Percentiles rank a stretch among this genome's conserved stretches.
Conservation (phyloP, 1,140 invertebrate species). For the Chironomus striatipennis region DNA sequence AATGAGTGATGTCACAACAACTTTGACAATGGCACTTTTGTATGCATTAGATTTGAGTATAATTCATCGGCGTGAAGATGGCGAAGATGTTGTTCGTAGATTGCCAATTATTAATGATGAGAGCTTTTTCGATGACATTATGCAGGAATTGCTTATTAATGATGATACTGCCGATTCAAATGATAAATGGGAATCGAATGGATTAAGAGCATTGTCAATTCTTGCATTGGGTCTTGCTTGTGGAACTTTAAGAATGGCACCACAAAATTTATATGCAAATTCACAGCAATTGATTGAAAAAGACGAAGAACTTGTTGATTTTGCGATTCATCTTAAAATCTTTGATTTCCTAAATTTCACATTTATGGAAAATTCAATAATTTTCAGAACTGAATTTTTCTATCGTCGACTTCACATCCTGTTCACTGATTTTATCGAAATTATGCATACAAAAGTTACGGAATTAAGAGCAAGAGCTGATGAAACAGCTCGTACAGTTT, state of each 20-base stretch:
- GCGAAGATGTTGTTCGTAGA: conserved; percentile 57
- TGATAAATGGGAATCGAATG: conserved; percentile 51
- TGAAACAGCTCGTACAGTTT: conserved; percentile 74
- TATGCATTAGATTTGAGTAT: conserved; percentile 79
- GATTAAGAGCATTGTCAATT: conserved; percentile 63
- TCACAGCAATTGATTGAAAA: conserved; percentile 48
- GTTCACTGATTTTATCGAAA: conserved; percentile 85
- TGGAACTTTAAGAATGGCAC: conserved; percentile 55
- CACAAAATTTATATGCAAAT: conserved; percentile 31
- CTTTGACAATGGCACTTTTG: conserved; percentile 71
- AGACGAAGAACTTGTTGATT: conserved; percentile 65
- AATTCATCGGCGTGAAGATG: conserved; percentile 53
- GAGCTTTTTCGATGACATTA: conserved; percentile 37
- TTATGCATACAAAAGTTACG: conserved; percentile 75
- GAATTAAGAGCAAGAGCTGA: conserved; percentile 76
- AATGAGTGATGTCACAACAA: conserved; percentile 67
- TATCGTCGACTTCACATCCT: conserved; percentile 73
- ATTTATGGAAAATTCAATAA: conserved; percentile 58
- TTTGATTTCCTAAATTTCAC: conserved; percentile 69
- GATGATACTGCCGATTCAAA: conserved; percentile 36
- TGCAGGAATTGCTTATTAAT: conserved; percentile 41
- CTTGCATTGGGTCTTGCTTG: conserved; percentile 73
- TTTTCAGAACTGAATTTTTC: conserved; percentile 52
- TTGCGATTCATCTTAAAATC: conserved; percentile 68
- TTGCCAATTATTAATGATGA: conserved; percentile 64